Evolutionary conservation across 2,888 invertebrate genomes (phyloP).

Genomic region (Pandemis heparana): DNA sequence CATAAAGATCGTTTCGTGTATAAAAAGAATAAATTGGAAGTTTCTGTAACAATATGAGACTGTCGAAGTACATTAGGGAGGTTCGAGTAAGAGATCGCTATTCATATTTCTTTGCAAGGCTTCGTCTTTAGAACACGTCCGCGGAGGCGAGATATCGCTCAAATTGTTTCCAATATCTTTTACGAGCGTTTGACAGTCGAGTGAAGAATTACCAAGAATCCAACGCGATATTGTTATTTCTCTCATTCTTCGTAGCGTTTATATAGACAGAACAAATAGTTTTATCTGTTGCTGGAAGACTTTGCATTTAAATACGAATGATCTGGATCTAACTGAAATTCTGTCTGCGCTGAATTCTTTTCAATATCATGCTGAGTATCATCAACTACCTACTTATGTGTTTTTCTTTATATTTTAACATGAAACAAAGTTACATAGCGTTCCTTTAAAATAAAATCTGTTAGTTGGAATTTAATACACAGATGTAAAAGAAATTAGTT

Average conservation of each 20-base stretch:
- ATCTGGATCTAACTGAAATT: not conserved
- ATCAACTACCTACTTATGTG: too few species aligned
- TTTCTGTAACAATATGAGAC: conserved; percentile 53
- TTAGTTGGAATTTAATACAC: too few species aligned
- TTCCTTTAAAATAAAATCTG: too few species aligned
- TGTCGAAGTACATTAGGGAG: conserved; percentile 52
- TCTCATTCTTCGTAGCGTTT: conserved; percentile 45
- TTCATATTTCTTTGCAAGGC: conserved; percentile 64
- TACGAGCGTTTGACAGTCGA: conserved; percentile 77
- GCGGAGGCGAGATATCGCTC: conserved; percentile 72
- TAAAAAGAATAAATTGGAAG: conserved; percentile 48
- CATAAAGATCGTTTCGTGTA: conserved; percentile 37
- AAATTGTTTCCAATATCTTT: conserved; percentile 83
- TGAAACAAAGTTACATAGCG: too few species aligned
- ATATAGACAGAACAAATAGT: conserved; percentile 16
- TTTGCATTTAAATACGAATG: not conserved
- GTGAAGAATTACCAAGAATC: conserved; percentile 75
- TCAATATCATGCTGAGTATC: not conserved
- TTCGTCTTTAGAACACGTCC: conserved; percentile 60
- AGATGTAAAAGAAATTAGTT: too few species aligned
- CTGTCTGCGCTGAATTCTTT: not conserved
- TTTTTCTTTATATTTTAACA: too few species aligned
- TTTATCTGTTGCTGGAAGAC: not conserved
- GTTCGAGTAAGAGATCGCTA: conserved; percentile 57
- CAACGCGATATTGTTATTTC: conserved; percentile 69